phyloP scores from a whole-genome alignment of 2,888 invertebrate genomes.

The Dexiosoma caninum region DNA sequence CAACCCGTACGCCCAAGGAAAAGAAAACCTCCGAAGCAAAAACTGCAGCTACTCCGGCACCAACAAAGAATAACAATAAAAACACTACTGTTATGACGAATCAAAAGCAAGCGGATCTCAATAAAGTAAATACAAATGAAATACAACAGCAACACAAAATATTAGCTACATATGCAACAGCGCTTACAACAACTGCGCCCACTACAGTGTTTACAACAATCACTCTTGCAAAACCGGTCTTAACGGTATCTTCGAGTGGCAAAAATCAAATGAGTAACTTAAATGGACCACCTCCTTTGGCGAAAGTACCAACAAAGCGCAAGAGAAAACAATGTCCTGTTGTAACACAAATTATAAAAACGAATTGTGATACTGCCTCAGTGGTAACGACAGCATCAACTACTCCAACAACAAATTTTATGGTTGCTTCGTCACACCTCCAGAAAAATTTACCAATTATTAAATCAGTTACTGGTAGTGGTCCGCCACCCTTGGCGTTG shows the following conservation, averaged over 20 bases:
- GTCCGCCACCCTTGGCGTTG: constrained; percentile 67
- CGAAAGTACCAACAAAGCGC: constrained; percentile 55
- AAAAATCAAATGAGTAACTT: not conserved
- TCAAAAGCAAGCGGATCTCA: constrained; percentile 51
- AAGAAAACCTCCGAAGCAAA: constrained; percentile 66
- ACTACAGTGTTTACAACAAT: constrained; percentile 28
- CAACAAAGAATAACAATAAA: constrained; percentile 15
- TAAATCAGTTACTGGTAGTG: constrained; percentile 24
- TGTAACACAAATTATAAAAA: constrained; percentile 13
- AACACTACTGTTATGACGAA: constrained; percentile 3
- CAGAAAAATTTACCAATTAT: constrained; percentile 17
- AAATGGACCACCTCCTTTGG: constrained; percentile 51
- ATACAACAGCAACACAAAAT: constrained; percentile 13
- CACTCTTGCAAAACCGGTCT: constrained; percentile 19
- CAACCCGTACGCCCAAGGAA: constrained; percentile 66
- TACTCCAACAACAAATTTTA: constrained; percentile 7
- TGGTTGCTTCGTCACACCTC: constrained; percentile 13
- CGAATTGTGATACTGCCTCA: not conserved
- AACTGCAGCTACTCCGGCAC: not conserved
- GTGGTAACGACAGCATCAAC: constrained; percentile 11
- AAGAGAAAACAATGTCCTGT: constrained; percentile 49
- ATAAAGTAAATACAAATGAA: constrained; percentile 58
- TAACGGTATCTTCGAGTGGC: constrained; percentile 5
- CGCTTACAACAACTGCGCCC: constrained; percentile 26
- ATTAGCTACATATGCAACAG: constrained; percentile 28